phyloP scores from a whole-genome alignment of 2,888 invertebrate species.

The Macroteleia sp. region DNA sequence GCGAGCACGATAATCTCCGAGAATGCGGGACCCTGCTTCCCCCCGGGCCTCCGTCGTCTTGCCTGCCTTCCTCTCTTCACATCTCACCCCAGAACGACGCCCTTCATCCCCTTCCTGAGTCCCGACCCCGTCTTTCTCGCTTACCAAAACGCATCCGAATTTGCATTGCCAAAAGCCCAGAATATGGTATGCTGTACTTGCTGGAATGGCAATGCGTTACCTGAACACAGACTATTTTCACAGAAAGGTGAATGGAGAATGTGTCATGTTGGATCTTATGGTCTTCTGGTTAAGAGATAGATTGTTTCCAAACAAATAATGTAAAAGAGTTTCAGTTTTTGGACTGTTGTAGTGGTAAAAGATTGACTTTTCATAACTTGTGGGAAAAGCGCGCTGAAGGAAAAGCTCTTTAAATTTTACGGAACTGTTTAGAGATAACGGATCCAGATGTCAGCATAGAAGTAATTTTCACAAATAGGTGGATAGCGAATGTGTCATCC shows the following conservation, averaged over 20 bases:
- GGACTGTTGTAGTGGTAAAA: no score
- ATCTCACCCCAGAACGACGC: constrained; percentile 55
- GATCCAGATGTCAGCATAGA: no score
- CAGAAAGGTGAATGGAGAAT: background rate
- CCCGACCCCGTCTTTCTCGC: constrained; percentile 62
- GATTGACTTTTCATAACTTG: no score
- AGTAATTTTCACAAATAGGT: no score
- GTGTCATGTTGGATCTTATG: background rate
- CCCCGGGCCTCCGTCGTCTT: constrained; percentile 43
- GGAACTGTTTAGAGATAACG: no score
- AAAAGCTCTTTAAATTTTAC: no score
- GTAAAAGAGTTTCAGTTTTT: no score
- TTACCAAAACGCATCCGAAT: constrained; percentile 70
- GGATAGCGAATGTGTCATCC: no score
- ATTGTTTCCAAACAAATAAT: no score
- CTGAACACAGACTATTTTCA: constrained; percentile 3
- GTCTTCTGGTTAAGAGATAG: no score
- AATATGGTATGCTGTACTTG: constrained; percentile 29
- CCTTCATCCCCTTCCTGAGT: constrained; percentile 50
- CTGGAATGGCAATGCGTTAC: constrained; percentile 34
- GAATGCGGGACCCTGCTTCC: constrained; percentile 81
- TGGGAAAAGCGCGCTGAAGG: no score
- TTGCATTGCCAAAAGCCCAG: constrained; percentile 71
- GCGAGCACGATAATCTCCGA: constrained; percentile 84
- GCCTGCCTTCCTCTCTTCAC: constrained; percentile 47